These are phyloP conservation scores for Chrysolina americana DNA, from an alignment of 2,888 invertebrate species.

Conservation along the genomic window DNA sequence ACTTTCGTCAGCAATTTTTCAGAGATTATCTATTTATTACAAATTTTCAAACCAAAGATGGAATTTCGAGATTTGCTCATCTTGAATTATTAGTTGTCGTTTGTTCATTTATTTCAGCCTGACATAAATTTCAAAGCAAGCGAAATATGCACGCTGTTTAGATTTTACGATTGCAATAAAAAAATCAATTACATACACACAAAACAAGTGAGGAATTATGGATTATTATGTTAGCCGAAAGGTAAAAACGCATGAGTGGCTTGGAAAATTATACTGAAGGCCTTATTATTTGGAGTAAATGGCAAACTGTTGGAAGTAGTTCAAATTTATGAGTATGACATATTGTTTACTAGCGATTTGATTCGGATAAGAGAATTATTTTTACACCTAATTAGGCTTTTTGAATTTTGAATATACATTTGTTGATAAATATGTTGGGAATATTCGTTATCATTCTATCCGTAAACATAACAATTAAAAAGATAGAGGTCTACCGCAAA, in stretches of 20 bases:
- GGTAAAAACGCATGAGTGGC: background rate
- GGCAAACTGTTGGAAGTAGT: background rate
- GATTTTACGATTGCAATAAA: background rate
- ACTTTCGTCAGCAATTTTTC: no score
- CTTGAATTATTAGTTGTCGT: no score
- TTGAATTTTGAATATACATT: slow-evolving; percentile 21
- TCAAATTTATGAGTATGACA: slow-evolving; percentile 2
- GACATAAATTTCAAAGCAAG: background rate
- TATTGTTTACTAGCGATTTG: slow-evolving; percentile 3
- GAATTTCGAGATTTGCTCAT: no score
- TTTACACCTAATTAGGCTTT: background rate
- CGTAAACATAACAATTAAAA: slow-evolving; percentile 2
- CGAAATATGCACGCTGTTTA: background rate
- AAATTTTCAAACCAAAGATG: no score
- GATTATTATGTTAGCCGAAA: background rate
- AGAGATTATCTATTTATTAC: no score
- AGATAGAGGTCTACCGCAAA: background rate
- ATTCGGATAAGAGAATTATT: background rate
- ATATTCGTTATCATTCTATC: background rate
- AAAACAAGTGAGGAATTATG: background rate
- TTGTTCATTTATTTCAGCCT: no score
- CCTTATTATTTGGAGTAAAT: background rate
- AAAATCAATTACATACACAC: background rate
- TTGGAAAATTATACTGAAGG: background rate
- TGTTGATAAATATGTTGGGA: background rate